A percentile compares a stretch with the other conserved stretches of the same genome.
phyloP scores from a whole-genome alignment of 2,888 invertebrate genomes.

The Cephalotes varians region DNA sequence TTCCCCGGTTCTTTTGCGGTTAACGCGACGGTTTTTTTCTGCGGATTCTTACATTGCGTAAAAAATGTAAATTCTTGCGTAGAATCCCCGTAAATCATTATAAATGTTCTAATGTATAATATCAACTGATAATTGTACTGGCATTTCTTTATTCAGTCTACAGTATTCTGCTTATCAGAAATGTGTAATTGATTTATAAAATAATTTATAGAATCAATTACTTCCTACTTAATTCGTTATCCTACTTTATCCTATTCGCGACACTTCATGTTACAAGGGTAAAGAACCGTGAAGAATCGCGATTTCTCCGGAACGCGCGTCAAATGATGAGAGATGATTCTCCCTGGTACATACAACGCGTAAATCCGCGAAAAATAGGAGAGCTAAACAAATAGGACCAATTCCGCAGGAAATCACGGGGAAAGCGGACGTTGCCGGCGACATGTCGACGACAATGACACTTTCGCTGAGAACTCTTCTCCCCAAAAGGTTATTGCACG shows the following conservation, averaged over 20 bases:
- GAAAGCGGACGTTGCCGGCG: conserved; percentile 65
- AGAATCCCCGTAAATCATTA: neutral
- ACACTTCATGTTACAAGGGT: neutral
- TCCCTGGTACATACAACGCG: neutral
- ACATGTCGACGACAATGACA: conserved; percentile 69
- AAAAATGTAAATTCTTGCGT: neutral
- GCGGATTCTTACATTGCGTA: conserved; percentile 6
- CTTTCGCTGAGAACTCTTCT: conserved; percentile 72
- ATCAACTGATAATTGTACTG: neutral
- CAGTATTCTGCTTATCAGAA: neutral
- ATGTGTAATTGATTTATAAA: neutral
- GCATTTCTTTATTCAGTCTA: no score
- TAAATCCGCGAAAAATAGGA: conserved; percentile 24
- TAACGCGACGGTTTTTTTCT: neutral
- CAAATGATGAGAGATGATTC: neutral
- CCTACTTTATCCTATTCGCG: neutral
- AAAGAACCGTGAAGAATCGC: conserved; percentile 9
- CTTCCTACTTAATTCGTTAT: neutral
- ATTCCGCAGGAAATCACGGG: conserved; percentile 60
- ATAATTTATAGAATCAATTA: neutral
- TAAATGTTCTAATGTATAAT: neutral
- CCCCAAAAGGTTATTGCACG: conserved; percentile 76
- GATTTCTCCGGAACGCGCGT: conserved; percentile 16
- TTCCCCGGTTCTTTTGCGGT: conserved; percentile 17
- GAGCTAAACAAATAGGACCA: conserved; percentile 43